Base-by-base conservation (phyloP, 1,140 invertebrate species). In the Formica selysi region DNA sequence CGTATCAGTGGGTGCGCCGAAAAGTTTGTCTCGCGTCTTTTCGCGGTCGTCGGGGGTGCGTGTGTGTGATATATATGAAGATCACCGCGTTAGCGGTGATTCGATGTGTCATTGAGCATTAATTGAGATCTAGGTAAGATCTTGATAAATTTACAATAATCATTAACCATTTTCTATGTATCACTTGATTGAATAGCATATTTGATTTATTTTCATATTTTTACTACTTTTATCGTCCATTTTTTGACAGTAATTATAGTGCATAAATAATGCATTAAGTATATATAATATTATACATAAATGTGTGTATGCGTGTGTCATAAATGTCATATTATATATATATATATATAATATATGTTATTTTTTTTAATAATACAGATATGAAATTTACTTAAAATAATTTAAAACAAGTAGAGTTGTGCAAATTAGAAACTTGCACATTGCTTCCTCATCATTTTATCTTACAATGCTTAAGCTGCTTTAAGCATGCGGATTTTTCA, bases 101-200 rank as follows among this genome's bases (percentile, higher is more conserved):
- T 86, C 71, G 61, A 89, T 89, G 88, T 68, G 22, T 22, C 26
- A 61, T 76, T 81, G 16, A 54, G 64, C 32, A 41, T 19, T 54
- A n/a, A 68, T 57, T 68, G 61, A 88, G 26, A 59, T 7, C 38
- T 71, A 89, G 88, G 88, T 89, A 89, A 89, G 87, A 68, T 7
- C 0, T 13, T n/a, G 26, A 76, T 29, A 3, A 62, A 48, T 76
- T 76, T 29, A 11, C 32, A 36, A 62, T 41, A 10, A 29, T 29
- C 3, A 10, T 48, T 48, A 19, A 70, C 8, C 29, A 29, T 51
- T 0, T 29, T 38, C 11, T 19, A 32, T 22, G 22, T 22, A 22
- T 22, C 4, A 36, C 3, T 36, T 26, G 3, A 0, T 71, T 32
- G 16, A 29, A 6, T 73, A 8, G 29, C 6, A 22, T 6, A 13